A percentile compares a stretch with the other conserved stretches of the same genome.
Conservation (phyloP, 2,113 vertebrate species). For the Tauraco erythrolophus region DNA sequence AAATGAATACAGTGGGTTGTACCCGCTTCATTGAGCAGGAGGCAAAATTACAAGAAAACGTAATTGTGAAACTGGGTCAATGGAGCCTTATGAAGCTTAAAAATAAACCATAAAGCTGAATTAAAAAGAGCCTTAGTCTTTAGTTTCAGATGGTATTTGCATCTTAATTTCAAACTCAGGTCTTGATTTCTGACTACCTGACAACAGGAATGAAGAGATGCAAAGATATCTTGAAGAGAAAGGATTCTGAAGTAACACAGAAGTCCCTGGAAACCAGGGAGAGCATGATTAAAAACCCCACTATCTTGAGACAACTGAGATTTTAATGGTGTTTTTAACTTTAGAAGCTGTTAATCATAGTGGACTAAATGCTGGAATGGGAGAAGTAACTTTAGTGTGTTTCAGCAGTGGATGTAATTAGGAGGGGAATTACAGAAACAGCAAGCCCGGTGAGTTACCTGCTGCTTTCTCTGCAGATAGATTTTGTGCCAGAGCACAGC, state of each 20-base stretch:
- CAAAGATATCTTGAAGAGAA: neutral
- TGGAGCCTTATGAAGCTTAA: constrained; percentile 13
- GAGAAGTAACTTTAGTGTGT: neutral
- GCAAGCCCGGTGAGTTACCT: neutral
- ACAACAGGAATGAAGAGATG: neutral
- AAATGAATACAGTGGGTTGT: neutral
- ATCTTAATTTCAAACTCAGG: neutral
- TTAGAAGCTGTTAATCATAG: neutral
- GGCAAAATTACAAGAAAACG: constrained; percentile 2
- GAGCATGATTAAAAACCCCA: neutral
- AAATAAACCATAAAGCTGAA: neutral
- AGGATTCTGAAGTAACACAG: neutral
- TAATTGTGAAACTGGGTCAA: neutral
- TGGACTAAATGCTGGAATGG: neutral
- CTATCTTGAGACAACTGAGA: neutral
- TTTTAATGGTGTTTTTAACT: neutral
- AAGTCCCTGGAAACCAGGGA: neutral
- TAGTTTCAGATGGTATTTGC: neutral
- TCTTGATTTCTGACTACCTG: neutral
- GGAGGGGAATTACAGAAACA: neutral
- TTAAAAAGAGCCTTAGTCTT: neutral
- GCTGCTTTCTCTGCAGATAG: neutral
- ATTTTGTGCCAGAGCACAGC: neutral
- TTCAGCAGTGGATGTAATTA: neutral
- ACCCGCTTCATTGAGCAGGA: neutral